Evolutionary conservation across 2,888 invertebrate species (phyloP), one percentile per base, ranked within the genome.

Genomic region (Rhabditoides inermis): DNA sequence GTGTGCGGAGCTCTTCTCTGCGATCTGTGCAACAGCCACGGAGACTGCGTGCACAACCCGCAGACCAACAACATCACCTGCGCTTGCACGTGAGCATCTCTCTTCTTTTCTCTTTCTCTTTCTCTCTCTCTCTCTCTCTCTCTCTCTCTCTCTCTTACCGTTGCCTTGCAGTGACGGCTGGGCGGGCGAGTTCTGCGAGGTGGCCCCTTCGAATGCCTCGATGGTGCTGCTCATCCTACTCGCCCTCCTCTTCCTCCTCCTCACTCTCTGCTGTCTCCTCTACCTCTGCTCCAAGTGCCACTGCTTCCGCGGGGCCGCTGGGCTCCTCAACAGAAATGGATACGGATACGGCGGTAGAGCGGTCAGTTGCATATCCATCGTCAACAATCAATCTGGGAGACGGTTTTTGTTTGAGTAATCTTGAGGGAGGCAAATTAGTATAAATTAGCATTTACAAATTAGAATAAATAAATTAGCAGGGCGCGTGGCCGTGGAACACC

Each of bases 211-310:
- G 7, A 69, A 68, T 37, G 65, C 66, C 15, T 61, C 62, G 6
- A 44, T 75, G 39, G 62, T 74, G 28, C 60, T 75, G 7, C 53
- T 73, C 28, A 70, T 74, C 41, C 52, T 74, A 28, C 64, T 74
- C 27, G 74, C 74, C 23, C 56, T 74, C 15, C 69, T 74, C 37
- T 74, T 74, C 72, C 53, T 75, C 15, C 66, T 74, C 1, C 63
- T 74, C 25, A 65, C 72, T 5, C 58, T 74, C 15, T 74, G 74
- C 53, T 75, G 70, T 45, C 65, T 74, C 6, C 62, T 73, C 35
- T 74, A 72, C 53, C 58, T 75, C 49, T 74, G 74, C 59, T 69
- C 70, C 15, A 73, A 70, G 49, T 74, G 74, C 46, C 68, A 66
- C 45, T 74, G 74, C 61, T 75, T 75, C 65, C 49, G 56, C 22